These are phyloP conservation scores for Athalia rosae DNA, from an alignment of 2,888 invertebrate genomes.

Conservation along the genomic window DNA sequence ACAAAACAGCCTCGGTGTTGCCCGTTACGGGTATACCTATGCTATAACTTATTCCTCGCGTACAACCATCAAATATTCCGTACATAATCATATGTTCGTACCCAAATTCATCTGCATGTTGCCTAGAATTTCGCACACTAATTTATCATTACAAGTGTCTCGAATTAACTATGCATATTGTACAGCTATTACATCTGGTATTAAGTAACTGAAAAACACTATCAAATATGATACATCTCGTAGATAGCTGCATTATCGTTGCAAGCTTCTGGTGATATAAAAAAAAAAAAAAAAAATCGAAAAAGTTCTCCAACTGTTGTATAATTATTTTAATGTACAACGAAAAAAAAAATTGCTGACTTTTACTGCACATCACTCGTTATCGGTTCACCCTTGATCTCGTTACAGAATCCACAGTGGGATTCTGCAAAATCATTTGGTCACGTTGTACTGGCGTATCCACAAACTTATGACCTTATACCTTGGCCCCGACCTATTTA, in stretches of 20 bases:
- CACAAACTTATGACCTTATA: constrained; percentile 30
- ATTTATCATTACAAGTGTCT: background rate
- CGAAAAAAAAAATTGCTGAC: no score
- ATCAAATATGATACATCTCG: no score
- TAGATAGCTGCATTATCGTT: no score
- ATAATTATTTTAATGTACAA: no score
- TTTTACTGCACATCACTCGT: background rate
- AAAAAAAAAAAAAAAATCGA: background rate
- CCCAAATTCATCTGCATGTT: constrained; percentile 1
- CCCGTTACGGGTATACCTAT: background rate
- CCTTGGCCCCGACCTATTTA: constrained; percentile 23
- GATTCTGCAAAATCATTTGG: constrained; percentile 16
- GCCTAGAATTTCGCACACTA: background rate
- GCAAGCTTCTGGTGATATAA: no score
- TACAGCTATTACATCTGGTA: background rate
- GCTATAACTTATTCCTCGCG: background rate
- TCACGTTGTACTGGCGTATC: constrained; percentile 28
- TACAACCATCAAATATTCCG: background rate
- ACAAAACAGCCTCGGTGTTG: background rate
- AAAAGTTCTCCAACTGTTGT: no score
- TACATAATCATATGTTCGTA: background rate
- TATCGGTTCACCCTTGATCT: constrained; percentile 17
- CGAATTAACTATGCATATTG: background rate
- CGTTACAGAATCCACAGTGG: background rate
- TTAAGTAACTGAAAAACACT: no score